These are phyloP conservation scores for Papilio gigon DNA, from an alignment of 2,888 invertebrate species.

Conservation along the genomic window DNA sequence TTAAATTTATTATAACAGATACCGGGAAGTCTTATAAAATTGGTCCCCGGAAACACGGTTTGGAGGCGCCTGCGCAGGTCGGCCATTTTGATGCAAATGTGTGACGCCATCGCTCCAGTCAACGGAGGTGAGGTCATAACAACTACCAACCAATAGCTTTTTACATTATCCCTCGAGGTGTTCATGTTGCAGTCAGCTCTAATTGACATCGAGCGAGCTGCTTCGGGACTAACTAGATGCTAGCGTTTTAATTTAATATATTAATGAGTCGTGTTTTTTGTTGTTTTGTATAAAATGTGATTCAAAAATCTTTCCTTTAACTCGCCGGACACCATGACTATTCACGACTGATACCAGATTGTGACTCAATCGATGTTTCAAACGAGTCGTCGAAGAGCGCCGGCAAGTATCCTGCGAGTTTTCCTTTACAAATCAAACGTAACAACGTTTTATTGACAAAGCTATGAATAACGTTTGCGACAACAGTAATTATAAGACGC, in stretches of 20 bases:
- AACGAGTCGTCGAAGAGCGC: background rate
- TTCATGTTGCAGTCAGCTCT: background rate
- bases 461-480: slow-evolving; percentile 17
- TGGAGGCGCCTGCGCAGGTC: slow-evolving; percentile 1
- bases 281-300: no score
- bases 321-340: no score
- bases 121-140: slow-evolving; percentile 19
- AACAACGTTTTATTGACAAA: slow-evolving; percentile 22
- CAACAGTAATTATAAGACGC: slow-evolving; percentile 14
- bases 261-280: no score
- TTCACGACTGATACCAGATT: background rate
- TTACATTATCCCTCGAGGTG: slow-evolving; percentile 12
- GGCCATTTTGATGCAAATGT: slow-evolving; percentile 39
- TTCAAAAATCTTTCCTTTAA: no score
- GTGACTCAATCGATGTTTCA: background rate
- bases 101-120: slow-evolving; percentile 32
- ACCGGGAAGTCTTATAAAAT: background rate
- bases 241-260: no score
- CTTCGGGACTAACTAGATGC: background rate
- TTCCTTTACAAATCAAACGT: slow-evolving; percentile 9
- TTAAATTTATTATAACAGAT: no score
- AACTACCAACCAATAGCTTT: slow-evolving; percentile 9
- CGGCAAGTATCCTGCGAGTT: slow-evolving; percentile 9
- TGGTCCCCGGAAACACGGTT: background rate
- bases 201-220: background rate